Evolutionary conservation across 2,888 invertebrate genomes (phyloP).

Genomic region (Lithophane ornitopus): DNA sequence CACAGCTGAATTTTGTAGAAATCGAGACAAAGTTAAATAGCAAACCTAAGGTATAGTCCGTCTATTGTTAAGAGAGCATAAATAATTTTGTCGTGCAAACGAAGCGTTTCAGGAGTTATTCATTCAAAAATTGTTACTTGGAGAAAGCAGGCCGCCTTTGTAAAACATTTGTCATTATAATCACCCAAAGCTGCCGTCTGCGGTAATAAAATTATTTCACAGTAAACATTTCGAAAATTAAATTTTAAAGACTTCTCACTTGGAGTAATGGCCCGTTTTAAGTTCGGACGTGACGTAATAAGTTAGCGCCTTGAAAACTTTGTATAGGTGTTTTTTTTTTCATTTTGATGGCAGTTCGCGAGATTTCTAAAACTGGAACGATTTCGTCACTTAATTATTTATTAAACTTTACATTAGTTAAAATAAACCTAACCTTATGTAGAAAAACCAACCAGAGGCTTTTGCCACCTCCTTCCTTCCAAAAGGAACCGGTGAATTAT

Average conservation of each 20-base stretch:
- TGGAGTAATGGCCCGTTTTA: slow-evolving; percentile 71
- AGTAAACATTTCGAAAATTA: slow-evolving; percentile 83
- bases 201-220: slow-evolving; percentile 82
- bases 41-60: slow-evolving; percentile 43
- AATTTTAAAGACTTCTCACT: slow-evolving; percentile 78
- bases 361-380: slow-evolving; percentile 25
- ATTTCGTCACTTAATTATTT: slow-evolving; percentile 21
- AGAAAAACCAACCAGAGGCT: too few species aligned
- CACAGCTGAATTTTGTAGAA: neutral
- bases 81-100: slow-evolving; percentile 63
- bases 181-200: slow-evolving; percentile 77
- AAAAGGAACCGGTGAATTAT: neutral
- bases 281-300: slow-evolving; percentile 67
- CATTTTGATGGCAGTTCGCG: neutral
- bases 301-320: slow-evolving; percentile 61
- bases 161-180: slow-evolving; percentile 79
- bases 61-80: slow-evolving; percentile 57
- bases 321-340: slow-evolving; percentile 32
- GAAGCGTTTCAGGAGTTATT: slow-evolving; percentile 67
- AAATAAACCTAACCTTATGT: neutral
- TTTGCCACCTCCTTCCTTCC: neutral
- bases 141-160: slow-evolving; percentile 67
- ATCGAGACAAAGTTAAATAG: slow-evolving; percentile 20
- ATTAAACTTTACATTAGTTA: neutral
- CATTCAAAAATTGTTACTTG: slow-evolving; percentile 69